phyloP scores from a whole-genome alignment of 1,140 invertebrate species.

The Drosophila orosa region DNA sequence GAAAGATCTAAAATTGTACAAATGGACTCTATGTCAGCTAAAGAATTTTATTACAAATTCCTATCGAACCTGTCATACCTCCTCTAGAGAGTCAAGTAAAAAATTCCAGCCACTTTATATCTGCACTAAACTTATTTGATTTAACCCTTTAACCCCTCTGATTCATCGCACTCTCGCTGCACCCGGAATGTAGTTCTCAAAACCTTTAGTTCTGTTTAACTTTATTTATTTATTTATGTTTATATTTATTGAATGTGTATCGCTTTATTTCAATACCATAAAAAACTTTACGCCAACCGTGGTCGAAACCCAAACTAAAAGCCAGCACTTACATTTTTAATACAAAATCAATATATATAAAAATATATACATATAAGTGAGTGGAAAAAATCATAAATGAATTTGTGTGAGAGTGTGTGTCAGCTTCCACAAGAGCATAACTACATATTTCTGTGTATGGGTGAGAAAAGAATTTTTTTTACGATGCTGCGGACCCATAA shows the following conservation, averaged over 20 bases:
- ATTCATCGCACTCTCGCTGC: neutral
- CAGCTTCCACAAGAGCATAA: conserved; percentile 28
- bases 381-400: conserved; percentile 33
- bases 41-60: neutral
- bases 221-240: conserved; percentile 61
- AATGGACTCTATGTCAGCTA: neutral
- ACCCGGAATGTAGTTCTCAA: neutral
- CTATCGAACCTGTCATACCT: neutral
- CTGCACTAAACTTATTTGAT: conserved; percentile 66
- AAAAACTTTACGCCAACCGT: conserved; percentile 45
- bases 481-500: conserved; percentile 75
- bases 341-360: conserved; percentile 81
- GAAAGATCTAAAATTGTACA: neutral
- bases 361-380: conserved; percentile 44
- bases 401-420: conserved; percentile 15
- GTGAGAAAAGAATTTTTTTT: conserved; percentile 65
- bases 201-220: conserved; percentile 54
- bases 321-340: conserved; percentile 78
- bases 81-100: neutral
- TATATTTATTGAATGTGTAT: conserved; percentile 51
- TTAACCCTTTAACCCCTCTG: conserved; percentile 25
- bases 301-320: conserved; percentile 62
- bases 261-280: conserved; percentile 74
- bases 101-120: conserved; percentile 28
- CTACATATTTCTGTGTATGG: conserved; percentile 37